A percentile compares a stretch with the other conserved stretches of the same genome.
phyloP scores from a whole-genome alignment of 2,888 invertebrate species.

The Papilio gigon region DNA sequence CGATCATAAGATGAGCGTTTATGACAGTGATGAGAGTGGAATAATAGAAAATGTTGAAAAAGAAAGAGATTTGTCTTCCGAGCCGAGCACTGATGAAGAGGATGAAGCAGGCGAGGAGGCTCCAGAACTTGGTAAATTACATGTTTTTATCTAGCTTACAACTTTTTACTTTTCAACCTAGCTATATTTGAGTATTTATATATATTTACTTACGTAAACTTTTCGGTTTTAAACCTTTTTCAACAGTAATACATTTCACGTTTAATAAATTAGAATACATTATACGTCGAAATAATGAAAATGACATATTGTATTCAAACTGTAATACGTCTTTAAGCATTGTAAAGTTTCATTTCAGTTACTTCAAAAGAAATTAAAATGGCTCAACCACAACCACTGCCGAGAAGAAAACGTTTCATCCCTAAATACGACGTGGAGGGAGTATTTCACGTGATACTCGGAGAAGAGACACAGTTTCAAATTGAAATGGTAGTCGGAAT shows the following conservation, averaged over 20 bases:
- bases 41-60: constrained; percentile 2
- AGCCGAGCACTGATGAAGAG: constrained; percentile 27
- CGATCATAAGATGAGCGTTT: constrained; percentile 13
- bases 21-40: constrained; percentile 21
- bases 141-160: background rate
- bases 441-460: constrained; percentile 77
- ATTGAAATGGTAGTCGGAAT: constrained; percentile 85
- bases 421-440: constrained; percentile 82
- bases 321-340: constrained; percentile 13
- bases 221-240: no score
- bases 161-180: no score
- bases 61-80: constrained; percentile 1
- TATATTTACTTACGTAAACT: no score
- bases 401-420: constrained; percentile 71
- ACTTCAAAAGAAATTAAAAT: constrained; percentile 52
- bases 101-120: background rate
- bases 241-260: background rate
- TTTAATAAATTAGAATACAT: constrained; percentile 6
- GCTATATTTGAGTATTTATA: no score
- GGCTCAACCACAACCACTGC: constrained; percentile 54
- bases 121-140: constrained; percentile 42
- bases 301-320: background rate
- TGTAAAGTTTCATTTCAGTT: constrained; percentile 54
- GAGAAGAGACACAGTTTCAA: constrained; percentile 82
- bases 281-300: background rate